A percentile compares a stretch with the other conserved stretches of the same genome.
These are phyloP conservation scores for Ictidomys tridecemlineatus DNA, from an alignment of 2,113 vertebrate species.

Conservation along the genomic window DNA sequence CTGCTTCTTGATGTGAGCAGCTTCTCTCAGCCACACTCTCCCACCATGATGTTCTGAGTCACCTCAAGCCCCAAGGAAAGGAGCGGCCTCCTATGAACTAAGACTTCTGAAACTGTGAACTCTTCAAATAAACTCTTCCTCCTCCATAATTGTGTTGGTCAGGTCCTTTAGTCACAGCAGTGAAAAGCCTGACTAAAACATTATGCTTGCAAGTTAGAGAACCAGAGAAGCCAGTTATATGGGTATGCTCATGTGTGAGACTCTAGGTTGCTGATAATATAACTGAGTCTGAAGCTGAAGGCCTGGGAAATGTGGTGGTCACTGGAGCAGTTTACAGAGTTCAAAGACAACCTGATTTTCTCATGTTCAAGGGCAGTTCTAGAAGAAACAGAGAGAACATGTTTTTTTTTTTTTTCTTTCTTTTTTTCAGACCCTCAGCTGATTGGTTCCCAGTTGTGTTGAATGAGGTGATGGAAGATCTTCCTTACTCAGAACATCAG, in stretches of 20 bases:
- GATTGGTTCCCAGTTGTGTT: neutral
- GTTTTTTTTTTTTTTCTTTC: accelerated
- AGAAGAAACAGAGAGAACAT: neutral
- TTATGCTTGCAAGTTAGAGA: neutral
- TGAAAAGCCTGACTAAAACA: no score
- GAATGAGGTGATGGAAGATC: no score
- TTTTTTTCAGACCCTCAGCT: neutral
- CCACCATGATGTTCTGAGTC: no score
- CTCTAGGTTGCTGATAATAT: neutral
- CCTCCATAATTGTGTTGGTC: no score
- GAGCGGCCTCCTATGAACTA: no score
- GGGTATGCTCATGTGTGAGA: neutral
- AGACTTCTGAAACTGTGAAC: no score
- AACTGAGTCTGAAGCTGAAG: neutral
- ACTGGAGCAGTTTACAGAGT: neutral
- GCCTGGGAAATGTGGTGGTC: no score
- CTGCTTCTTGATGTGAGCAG: no score
- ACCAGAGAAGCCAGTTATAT: neutral
- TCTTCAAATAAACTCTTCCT: no score
- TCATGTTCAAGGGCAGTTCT: neutral
- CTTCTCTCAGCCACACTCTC: no score
- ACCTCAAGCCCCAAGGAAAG: no score
- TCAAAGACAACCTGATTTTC: neutral
- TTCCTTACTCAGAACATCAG: neutral
- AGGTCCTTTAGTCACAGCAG: no score